Conservation (phyloP, 2,888 invertebrate species). For the Caenorhabditis sp. region DNA sequence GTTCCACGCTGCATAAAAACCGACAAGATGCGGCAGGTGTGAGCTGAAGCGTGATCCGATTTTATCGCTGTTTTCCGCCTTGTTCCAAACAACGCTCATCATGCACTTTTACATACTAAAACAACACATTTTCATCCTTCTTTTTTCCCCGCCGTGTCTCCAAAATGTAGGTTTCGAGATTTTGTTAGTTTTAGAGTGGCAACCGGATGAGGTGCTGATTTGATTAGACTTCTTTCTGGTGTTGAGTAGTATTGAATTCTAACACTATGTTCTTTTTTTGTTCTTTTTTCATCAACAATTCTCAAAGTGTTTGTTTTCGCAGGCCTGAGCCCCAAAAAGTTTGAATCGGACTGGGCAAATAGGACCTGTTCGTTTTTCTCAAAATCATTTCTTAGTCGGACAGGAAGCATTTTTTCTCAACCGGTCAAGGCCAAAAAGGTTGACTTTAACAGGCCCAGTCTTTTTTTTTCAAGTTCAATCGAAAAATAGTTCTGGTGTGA, state of each 20-base stretch:
- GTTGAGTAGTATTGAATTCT: neutral
- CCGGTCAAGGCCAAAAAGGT: too few relatives aligned
- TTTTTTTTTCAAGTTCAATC: too few relatives aligned
- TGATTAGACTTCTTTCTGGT: neutral
- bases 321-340: too few relatives aligned
- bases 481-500: too few relatives aligned
- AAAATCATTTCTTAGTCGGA: too few relatives aligned
- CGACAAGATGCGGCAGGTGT: neutral
- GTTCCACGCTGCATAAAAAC: too few relatives aligned
- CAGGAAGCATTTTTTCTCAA: too few relatives aligned
- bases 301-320: too few relatives aligned
- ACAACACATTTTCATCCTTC: neutral
- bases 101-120: neutral
- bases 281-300: neutral
- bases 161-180: neutral
- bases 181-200: neutral
- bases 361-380: too few relatives aligned
- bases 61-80: neutral
- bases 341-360: too few relatives aligned
- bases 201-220: neutral
- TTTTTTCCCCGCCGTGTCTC: too few relatives aligned
- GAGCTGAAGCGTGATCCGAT: neutral
- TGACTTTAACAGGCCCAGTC: too few relatives aligned
- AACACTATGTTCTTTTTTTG: neutral
- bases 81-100: neutral